Evolutionary conservation across 2,113 vertebrate species (phyloP).

Genomic region (Lycaon pictus): DNA sequence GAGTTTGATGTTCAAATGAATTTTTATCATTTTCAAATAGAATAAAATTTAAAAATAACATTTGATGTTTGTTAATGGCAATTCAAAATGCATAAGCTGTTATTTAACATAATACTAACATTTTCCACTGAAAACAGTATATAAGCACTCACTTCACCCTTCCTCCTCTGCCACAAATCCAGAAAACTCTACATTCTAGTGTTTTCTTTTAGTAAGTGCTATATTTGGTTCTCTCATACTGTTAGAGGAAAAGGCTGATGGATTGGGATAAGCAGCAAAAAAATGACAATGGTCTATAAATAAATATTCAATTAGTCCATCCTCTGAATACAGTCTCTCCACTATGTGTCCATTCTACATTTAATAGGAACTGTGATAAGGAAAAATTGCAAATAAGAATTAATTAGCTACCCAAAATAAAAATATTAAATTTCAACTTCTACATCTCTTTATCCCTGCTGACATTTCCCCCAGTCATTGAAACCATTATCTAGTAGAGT

Average conservation of each 20-base stretch:
- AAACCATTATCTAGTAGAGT: background rate
- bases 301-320: background rate
- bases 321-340: background rate
- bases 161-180: background rate
- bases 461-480: background rate
- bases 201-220: background rate
- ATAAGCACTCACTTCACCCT: background rate
- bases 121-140: background rate
- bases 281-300: background rate
- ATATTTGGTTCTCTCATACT: background rate
- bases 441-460: background rate
- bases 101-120: conserved; percentile 16
- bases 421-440: background rate
- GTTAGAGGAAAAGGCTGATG: background rate
- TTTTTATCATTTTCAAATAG: conserved; percentile 42
- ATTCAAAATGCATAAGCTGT: background rate
- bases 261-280: background rate
- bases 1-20: background rate
- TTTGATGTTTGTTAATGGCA: background rate
- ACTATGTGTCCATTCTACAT: background rate
- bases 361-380: background rate
- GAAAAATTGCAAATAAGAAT: background rate
- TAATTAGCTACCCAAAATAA: background rate
- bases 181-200: background rate
- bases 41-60: background rate